Evolutionary conservation across 2,797 vertebrate genomes (phyloP), one percentile per base, ranked within the genome.

Genomic region (Neosilurus mollespiculum): DNA sequence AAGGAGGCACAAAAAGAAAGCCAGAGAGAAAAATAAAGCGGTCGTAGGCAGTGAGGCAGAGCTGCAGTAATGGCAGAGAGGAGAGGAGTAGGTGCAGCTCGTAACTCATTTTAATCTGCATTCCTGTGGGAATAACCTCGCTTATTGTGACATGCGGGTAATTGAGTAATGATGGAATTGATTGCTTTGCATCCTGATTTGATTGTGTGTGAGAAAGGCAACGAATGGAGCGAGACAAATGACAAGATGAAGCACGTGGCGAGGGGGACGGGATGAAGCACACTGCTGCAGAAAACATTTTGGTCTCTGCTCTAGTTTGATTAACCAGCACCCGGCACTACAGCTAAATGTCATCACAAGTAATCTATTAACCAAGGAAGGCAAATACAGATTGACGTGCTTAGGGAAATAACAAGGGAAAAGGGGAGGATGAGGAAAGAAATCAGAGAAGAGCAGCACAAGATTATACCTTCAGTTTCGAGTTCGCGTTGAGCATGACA

Each of bases 401-500:
- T 73, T 58, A 22, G 72, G 62, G 59, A 77, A 14, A 81, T 9
- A 59, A 58, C 15, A 18, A 71, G 56, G 0, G 69, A 78, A 79
- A 51, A 37, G 72, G 9, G 12, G 58, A 34, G n/a, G 34, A 10
- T 4, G 59, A 22, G 51, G 20, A 78, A 7, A 73, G 15, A 70
- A 18, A 51, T 53, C 22, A 34, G 0, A 18, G 26, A 58, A 9
- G 12, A 10, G 5, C 3, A 4, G 1, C 18, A 2, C 4, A n/a
- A 67, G 26, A 58, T 24, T 49, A 11, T 84, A 95, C 95, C 95
- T 95, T 95, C 56, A 96, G 93, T 77, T 96, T 95, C n/a, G 95
- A 96, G 91, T 94, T 95, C 79, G 95, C 94, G n/a, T 95, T 96
- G 26, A 96, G 94, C 95, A 96, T 94, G 85, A 95, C 86, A 87